Evolutionary conservation across 37 sponge, comb jelly and placozoan species (phyloP), one percentile per base, ranked within the genome.

Genomic region (Oopsacas minuta): DNA sequence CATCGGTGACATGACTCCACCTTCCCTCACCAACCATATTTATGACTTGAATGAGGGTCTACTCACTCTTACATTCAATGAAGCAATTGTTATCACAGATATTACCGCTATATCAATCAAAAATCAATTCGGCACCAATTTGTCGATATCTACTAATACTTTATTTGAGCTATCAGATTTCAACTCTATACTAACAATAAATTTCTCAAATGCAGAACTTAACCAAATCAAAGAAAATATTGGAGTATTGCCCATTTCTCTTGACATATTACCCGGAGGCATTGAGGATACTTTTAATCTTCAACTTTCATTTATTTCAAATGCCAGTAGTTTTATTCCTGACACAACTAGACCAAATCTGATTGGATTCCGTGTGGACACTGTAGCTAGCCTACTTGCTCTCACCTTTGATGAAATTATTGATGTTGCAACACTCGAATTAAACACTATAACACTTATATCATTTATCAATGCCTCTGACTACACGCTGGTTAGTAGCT

Each of bases 331-430:
- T 37, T 82, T 95, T 37, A 83, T 83, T 23, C 86, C 85, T 17
- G 96, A 95, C 53, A 83, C 23, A 25, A 39, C 81, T 23, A 28
- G 81, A 35, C 93, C 96, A 17, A 37, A 30, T 36, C 86, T 95
- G 23, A 37, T 84, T 32, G 82, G 83, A 0, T 91, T 95, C 82
- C 81, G 85, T 1, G 46, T 92, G 36, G 52, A 91, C 35, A 61
- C 75, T 12, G 75, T 61, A 32, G 38, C 75, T 15, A 81, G 86
- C 37, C 39, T 81, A 81, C 23, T 85, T 1, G 22, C 25, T 37
- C 17, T 85, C 20, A 82, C 81, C 22, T 85, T 95, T 37, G 38
- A 86, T 61, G 96, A 95, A 85, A 87, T 91, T 52, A 89, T 95
- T 1, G 83, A 92, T 52, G 52, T 85, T 17, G 28, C 35, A 36